Base-by-base conservation (phyloP, 1,140 invertebrate genomes). In the Drosophila aff. region DNA sequence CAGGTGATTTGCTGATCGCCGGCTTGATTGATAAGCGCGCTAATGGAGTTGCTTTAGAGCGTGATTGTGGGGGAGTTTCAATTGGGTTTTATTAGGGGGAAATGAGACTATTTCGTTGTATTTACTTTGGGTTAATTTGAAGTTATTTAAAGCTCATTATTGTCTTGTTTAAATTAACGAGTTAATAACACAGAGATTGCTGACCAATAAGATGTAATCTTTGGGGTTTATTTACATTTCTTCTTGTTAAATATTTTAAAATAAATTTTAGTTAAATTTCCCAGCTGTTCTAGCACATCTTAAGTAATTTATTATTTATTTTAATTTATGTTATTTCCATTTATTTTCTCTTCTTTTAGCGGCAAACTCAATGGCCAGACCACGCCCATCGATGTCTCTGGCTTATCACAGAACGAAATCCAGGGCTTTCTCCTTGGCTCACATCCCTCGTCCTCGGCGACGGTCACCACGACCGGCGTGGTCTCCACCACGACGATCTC, bases 351-450 rank as follows among this genome's bases (percentile, higher is more conserved):
- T 69, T 60, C n/a, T 78, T 73, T 60, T 76, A 79, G 65, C 71
- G 86, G 82, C 71, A 93, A 93, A 44, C 71, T 93, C 55, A 93
- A 93, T 82, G 92, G 92, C 66, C 92, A 93, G 76, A 92, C 92
- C 92, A 93, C 92, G 92, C 92, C 92, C 87, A 89, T 93, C 64
- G 92, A 93, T 82, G 92, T 93, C 73, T 92, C 92, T 76, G 92
- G 92, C 77, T 92, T 93, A 92, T 93, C 92, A 79, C 92, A 93
- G 79, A 93, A 93, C 92, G 92, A 93, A 83, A 92, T 93, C 68
- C 92, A 93, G 93, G 92, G 92, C 79, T 87, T 93, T 84, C 82
- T 93, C 66, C 92, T 93, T 63, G 92, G 92, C 74, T 84, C 92
- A 77, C 92, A 93, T 92, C 91, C 92, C 91, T 93, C 92, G 43